Conservation (phyloP, 2,888 invertebrate species). For the Aricia artaxerxes region DNA sequence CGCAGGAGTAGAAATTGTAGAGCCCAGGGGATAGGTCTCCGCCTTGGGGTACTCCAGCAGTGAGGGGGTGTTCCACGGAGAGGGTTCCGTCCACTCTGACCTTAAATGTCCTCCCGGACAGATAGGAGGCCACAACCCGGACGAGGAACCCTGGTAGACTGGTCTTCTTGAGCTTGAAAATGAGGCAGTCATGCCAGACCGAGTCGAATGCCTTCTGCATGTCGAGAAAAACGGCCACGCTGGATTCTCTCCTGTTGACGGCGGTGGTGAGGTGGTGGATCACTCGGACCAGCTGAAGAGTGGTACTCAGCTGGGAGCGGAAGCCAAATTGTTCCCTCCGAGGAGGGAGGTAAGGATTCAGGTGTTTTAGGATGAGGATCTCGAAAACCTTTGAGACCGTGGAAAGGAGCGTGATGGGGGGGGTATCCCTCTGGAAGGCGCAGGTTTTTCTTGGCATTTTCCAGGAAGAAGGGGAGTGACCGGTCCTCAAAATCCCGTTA, state of each 20-base stretch:
- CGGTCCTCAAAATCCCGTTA: background rate
- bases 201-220: constrained; percentile 32
- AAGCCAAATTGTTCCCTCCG: too few relatives aligned
- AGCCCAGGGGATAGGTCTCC: background rate
- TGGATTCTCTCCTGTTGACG: background rate
- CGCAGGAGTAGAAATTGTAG: background rate
- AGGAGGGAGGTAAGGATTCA: too few relatives aligned
- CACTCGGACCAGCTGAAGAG: background rate
- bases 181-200: constrained; percentile 30
- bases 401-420: too few relatives aligned
- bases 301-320: background rate
- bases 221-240: background rate
- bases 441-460: background rate
- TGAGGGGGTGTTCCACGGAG: background rate
- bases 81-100: background rate
- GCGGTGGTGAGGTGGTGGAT: too few relatives aligned
- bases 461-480: background rate
- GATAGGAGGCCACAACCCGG: background rate
- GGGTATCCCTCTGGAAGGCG: too few relatives aligned
- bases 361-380: too few relatives aligned
- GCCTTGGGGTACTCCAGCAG: background rate
- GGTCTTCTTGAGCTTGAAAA: background rate
- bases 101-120: background rate
- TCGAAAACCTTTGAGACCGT: too few relatives aligned
- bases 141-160: too few relatives aligned